Conservation (phyloP, 2,888 invertebrate species). For the Tanytarsus gracilentus region DNA sequence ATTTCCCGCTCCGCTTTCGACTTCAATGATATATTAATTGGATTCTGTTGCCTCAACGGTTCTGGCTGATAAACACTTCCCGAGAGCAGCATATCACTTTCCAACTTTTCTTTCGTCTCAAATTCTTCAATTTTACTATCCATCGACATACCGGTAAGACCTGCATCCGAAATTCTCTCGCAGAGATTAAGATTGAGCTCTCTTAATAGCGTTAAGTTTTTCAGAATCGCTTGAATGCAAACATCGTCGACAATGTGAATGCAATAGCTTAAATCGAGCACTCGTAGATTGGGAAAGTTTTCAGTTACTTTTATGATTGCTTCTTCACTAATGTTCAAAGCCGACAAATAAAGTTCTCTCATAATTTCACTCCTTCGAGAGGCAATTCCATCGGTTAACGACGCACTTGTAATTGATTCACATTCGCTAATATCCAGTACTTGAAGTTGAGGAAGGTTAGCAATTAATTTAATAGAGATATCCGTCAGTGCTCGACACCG, state of each 20-base stretch:
- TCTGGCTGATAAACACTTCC: not conserved
- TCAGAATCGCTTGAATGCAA: conserved; percentile 57
- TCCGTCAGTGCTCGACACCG: conserved; percentile 58
- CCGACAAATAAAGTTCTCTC: conserved; percentile 49
- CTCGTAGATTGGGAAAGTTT: conserved; percentile 49
- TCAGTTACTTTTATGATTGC: conserved; percentile 53
- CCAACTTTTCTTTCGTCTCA: conserved; percentile 34
- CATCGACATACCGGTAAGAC: conserved; percentile 58
- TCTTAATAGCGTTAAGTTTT: conserved; percentile 51
- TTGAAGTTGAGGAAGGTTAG: conserved; percentile 48
- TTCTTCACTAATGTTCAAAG: conserved; percentile 53
- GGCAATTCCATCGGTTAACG: conserved; percentile 54
- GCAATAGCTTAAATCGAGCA: conserved; percentile 58
- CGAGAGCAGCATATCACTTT: conserved; percentile 36
- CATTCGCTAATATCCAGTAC: conserved; percentile 59
- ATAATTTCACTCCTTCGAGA: conserved; percentile 44
- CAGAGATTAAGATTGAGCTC: conserved; percentile 57
- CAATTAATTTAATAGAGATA: conserved; percentile 48
- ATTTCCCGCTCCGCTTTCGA: conserved; percentile 62
- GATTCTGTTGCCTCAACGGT: not conserved
- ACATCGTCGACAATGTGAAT: conserved; percentile 62
- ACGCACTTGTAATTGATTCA: conserved; percentile 53
- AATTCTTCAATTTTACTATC: conserved; percentile 40
- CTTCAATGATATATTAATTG: conserved; percentile 48
- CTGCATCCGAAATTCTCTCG: conserved; percentile 56